Base-by-base conservation (phyloP, 2,113 vertebrate genomes). In the Castor canadensis region DNA sequence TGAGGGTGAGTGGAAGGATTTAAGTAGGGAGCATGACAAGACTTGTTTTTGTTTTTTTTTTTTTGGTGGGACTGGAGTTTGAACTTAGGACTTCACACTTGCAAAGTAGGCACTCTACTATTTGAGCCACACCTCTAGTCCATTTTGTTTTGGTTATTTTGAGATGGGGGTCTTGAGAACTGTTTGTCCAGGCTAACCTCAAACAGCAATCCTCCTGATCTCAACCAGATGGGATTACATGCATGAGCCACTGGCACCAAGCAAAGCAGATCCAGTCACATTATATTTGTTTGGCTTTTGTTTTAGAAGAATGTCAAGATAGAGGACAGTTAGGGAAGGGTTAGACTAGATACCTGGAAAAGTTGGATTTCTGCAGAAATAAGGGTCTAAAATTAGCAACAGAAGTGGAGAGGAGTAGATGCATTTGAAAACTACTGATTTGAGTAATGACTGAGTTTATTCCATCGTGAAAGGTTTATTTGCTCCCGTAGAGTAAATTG, bases 401-500 rank as follows among this genome's bases (percentile, higher is more conserved):
- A 93, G 64, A 66, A 9, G 72, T 89, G 52, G 24, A 95, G 30
- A 94, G 17, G 28, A 93, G 11, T 58, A 95, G 89, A 64, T 64
- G 7, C 66, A 77, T 58, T 79, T 79, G 60, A 87, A 35, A 94
- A 72, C 64, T 22, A 15, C 13, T 81, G 60, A 19, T 89, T 96
- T 91, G 58, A 90, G 45, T 89, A 45, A 82, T 64, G 15, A 60
- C 9, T 84, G 66, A 92, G 43, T 95, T 87, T 89, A 71, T 82
- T 82, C 35, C 22, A 89, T 75, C 92, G 10, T 76, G 72, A 86
- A 93, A 71, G 35, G 49, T 22, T 88, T 82, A 43, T 89, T 67
- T 96, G 45, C 5, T 86, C 56, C 28, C 24, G 87, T 11, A 87
- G 40, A 90, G 40, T 85, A 91, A 80, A 69, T 79, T 93, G 73